Evolutionary conservation across 2,888 invertebrate species (phyloP), one percentile per base, ranked within the genome.

Genomic region (Teleogryllus oceanicus): DNA sequence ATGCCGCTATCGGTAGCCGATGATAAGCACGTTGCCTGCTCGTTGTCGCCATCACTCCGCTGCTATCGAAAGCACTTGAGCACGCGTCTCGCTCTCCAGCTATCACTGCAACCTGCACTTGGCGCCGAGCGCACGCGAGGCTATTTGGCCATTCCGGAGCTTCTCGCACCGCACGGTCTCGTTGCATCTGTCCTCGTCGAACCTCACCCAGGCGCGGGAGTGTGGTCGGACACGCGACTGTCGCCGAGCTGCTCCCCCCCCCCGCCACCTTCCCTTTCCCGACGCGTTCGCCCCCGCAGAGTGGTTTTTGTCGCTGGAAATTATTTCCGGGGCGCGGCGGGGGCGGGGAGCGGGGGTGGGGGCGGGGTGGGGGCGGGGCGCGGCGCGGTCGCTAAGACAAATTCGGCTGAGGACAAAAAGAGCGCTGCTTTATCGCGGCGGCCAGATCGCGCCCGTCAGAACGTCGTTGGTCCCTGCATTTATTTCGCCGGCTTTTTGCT

Each of bases 171-270:
- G 62, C 62, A 62, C 5, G 62, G 62, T 62, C n/a, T n/a, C n/a
- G 62, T 4, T 4, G n/a, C 62, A 11, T 2, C 62, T 62, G n/a
- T n/a, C 62, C 16, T 13, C 13, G n/a, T 37, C 77, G 20, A 37
- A 50, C 49, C 49, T 8, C 49, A 13, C 78, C 78, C 16, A 24
- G 20, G 78, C 16, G 78, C 49, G 21, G n/a, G 78, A 21, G n/a
- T 51, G 50, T 21, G 21, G 50, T 50, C n/a, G 12, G n/a, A 77
- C 77, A 77, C 77, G 77, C 77, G 16, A 77, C 49, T 77, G 21
- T 77, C 77, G 76, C 37, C 76, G 76, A 20, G 49, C 13, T n/a
- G 24, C 8, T n/a, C 37, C 21, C 76, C n/a, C 1, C 37, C 76
- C 76, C 2, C 37, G 37, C 2, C 37, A 37, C 37, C 37, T 37